Evolutionary conservation across 2,888 invertebrate species (phyloP), one percentile per base, ranked within the genome.

Genomic region (Tryphoninae sp.): DNA sequence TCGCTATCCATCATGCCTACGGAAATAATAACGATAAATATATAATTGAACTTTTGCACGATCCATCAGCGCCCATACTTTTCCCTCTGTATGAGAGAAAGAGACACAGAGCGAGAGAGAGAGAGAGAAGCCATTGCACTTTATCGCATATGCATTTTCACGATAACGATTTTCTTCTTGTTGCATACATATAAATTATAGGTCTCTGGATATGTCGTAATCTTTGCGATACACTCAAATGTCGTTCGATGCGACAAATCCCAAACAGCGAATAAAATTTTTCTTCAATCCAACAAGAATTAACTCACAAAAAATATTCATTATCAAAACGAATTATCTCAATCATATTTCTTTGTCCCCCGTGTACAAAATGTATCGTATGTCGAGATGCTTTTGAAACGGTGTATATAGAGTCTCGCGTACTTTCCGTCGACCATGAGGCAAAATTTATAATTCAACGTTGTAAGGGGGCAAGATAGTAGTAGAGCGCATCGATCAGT

Each of bases 401-500:
- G 11, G 19, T 58, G 33, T 53, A 26, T 33, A 33, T 26, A 26
- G 53, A 53, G 7, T 53, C 45, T 45, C 64, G 2, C 2, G 13
- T 26, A 11, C 16, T 22, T 45, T 59, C 22, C n/a, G 16, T 26
- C 59, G 76, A 49, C 59, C 40, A 42, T 49, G 22, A 11, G 45
- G 53, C 13, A 23, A 13, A 53, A 58, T 71, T 65, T 16, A 67
- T 80, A 42, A 75, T 80, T 80, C 80, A 80, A 75, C 74, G 69
- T 58, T 22, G 33, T 58, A 22, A 62, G 23, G 51, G 1, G 59
- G 11, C 49, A 40, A 69, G 75, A 80, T 75, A 71, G 51, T 49
- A 68, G 64, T 62, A 13, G 26, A n/a, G 19, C 55, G 64, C 65
- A 75, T 80, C 80, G 74, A 80, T 71, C 69, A 79, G 74, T 71